Conservation (phyloP, 2,888 invertebrate species). For the Selenia dentaria region DNA sequence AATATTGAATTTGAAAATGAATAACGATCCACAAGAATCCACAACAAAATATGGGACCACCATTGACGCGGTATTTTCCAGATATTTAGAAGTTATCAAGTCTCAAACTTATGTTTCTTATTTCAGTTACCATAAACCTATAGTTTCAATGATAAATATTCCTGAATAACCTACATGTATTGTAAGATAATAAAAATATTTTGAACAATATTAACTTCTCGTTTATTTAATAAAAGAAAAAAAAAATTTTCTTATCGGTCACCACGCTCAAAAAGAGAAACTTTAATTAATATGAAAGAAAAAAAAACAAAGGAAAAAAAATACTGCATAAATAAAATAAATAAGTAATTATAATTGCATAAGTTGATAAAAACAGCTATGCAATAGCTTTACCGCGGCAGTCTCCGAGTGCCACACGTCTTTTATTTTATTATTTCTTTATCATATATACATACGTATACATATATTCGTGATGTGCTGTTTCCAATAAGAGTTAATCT, state of each 20-base stretch:
- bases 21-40: constrained; percentile 1
- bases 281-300: constrained; percentile 1
- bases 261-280: constrained; percentile 1
- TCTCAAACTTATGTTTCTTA: constrained; percentile 24
- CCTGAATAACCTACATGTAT: constrained; percentile 10
- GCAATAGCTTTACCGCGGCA: no score
- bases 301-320: background rate
- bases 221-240: background rate
- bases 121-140: constrained; percentile 7
- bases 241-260: constrained; percentile 1
- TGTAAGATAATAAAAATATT: constrained; percentile 11
- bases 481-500: no score
- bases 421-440: no score
- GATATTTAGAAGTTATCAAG: constrained; percentile 19
- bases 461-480: no score
- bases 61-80: constrained; percentile 16
- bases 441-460: no score
- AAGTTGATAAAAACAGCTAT: no score
- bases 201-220: constrained; percentile 6
- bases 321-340: no score
- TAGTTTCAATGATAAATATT: constrained; percentile 14
- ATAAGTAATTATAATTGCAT: no score
- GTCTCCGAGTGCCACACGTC: no score
- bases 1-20: constrained; percentile 30
- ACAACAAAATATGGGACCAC: constrained; percentile 32